Percentiles rank a stretch among this genome's conserved stretches.
These are phyloP conservation scores for Chanos chanos DNA, from an alignment of 2,797 vertebrate species.

Conservation along the genomic window DNA sequence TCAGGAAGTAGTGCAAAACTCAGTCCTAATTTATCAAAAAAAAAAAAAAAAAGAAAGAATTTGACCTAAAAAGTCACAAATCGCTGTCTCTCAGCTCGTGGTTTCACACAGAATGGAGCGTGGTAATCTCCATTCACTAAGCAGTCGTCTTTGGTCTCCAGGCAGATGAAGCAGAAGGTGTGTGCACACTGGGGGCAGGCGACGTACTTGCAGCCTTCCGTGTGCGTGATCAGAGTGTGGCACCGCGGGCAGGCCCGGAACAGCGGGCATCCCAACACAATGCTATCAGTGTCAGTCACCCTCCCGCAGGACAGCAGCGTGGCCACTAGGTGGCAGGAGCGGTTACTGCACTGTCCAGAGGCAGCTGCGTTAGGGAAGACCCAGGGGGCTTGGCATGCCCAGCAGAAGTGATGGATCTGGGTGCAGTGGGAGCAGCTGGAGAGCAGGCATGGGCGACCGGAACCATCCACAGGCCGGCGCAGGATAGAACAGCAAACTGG, in stretches of 20 bases:
- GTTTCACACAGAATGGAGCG: background rate
- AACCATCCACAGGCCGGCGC: background rate
- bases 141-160: background rate
- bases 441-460: constrained; percentile 6
- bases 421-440: constrained; percentile 7
- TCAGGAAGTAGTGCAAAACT: no score
- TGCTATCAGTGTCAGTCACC: background rate
- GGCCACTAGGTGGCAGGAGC: constrained; percentile 2
- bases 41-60: no score
- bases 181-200: background rate
- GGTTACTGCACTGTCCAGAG: constrained; percentile 9
- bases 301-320: constrained; percentile 4
- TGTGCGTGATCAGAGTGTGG: background rate
- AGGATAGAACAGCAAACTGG: background rate
- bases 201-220: background rate
- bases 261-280: background rate
- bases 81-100: constrained; percentile 3
- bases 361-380: background rate
- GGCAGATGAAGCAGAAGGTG: constrained; percentile 9
- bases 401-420: constrained; percentile 14
- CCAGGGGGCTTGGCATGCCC: constrained; percentile 9
- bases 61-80: background rate
- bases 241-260: constrained; percentile 12
- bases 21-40: no score
- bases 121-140: background rate